These are phyloP conservation scores for Lacanobia wlatinum DNA, from an alignment of 2,888 invertebrate species.

Conservation along the genomic window DNA sequence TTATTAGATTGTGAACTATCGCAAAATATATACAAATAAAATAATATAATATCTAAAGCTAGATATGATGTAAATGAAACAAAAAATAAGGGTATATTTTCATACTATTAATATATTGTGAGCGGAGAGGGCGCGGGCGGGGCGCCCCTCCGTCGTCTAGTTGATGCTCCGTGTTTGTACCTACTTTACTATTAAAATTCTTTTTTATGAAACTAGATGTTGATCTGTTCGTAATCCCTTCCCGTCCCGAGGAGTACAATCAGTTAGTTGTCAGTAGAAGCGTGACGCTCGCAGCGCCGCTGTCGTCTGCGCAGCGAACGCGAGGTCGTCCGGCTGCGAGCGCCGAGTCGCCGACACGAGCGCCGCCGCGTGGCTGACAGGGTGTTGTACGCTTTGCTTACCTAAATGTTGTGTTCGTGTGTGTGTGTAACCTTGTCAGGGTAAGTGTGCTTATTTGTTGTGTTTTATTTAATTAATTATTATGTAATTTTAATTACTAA, in stretches of 20 bases:
- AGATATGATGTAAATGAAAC: constrained; percentile 69
- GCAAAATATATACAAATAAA: constrained; percentile 57
- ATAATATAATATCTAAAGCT: constrained; percentile 62
- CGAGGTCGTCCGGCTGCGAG: background rate
- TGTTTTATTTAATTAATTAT: constrained; percentile 34
- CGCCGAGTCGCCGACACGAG: background rate
- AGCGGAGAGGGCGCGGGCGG: constrained; percentile 55
- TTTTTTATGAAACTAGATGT: constrained; percentile 73
- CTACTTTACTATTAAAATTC: constrained; percentile 76
- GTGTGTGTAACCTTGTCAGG: constrained; percentile 54
- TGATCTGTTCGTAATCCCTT: constrained; percentile 63
- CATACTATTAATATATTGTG: constrained; percentile 70
- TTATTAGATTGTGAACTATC: constrained; percentile 62
- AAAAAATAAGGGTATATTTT: constrained; percentile 68
- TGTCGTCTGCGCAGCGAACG: constrained; percentile 5
- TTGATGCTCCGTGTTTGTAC: constrained; percentile 72
- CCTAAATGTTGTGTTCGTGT: constrained; percentile 57
- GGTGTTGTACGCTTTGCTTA: constrained; percentile 69
- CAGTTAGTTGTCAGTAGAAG: background rate
- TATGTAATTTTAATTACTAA: background rate
- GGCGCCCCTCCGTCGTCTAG: constrained; percentile 56
- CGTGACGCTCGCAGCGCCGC: background rate
- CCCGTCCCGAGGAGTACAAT: constrained; percentile 26
- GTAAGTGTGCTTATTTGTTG: constrained; percentile 67
- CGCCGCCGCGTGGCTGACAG: constrained; percentile 34